Percentiles rank a stretch among this genome's conserved stretches.
Evolutionary conservation across 1,140 invertebrate genomes (phyloP).

Genomic region (Phymorhynchus buccinoides): DNA sequence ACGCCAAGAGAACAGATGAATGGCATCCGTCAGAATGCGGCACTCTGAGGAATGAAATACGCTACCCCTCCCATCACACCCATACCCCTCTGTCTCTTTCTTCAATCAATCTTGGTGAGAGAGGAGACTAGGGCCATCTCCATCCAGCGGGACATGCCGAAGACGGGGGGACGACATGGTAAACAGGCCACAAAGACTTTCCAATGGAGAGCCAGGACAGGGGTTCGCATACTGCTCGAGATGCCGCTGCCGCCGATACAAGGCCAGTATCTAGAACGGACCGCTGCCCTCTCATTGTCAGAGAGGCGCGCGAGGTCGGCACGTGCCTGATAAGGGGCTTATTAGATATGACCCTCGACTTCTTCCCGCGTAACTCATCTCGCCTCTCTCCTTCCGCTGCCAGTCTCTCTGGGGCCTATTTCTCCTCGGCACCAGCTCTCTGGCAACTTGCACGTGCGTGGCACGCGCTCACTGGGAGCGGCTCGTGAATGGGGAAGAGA

Average conservation of each 20-base stretch:
- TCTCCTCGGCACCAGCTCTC: neutral
- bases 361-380: conserved; percentile 43
- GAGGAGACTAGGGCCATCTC: neutral
- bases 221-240: conserved; percentile 2
- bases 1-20: neutral
- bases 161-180: neutral
- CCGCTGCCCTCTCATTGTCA: conserved; percentile 8
- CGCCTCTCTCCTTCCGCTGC: neutral
- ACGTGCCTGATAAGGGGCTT: conserved; percentile 47
- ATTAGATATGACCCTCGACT: conserved; percentile 49
- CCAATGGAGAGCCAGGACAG: neutral
- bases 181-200: conserved; percentile 15
- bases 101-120: neutral
- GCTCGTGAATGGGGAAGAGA: conserved; percentile 19
- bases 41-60: conserved; percentile 14
- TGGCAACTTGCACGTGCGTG: conserved; percentile 24
- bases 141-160: neutral
- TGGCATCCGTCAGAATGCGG: conserved; percentile 13
- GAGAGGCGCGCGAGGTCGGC: conserved; percentile 19
- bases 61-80: neutral
- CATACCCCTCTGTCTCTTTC: neutral
- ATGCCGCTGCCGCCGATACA: neutral
- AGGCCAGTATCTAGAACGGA: neutral
- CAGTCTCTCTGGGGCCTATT: neutral
- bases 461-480: conserved; percentile 12